A percentile compares a stretch with the other conserved stretches of the same genome.
Evolutionary conservation across 2,888 invertebrate genomes (phyloP).

Genomic region (Amblyjoppa proteus): DNA sequence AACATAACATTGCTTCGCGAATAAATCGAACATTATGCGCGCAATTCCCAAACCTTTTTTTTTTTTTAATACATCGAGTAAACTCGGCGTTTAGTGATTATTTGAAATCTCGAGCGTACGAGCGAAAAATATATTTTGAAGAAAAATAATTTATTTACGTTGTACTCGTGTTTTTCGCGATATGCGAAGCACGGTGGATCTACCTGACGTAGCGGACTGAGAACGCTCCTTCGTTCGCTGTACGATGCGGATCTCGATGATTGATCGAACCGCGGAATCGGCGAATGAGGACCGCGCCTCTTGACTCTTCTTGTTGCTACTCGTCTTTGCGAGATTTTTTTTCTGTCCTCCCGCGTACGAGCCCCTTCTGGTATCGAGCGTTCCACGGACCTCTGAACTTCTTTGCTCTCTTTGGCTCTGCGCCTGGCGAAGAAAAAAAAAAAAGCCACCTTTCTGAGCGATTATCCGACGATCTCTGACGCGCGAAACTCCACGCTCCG

Average conservation of each 20-base stretch:
- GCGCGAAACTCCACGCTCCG: slow-evolving; percentile 23
- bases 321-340: slow-evolving; percentile 14
- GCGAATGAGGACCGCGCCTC: slow-evolving; percentile 22
- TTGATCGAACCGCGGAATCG: slow-evolving; percentile 77
- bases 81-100: neutral
- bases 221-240: slow-evolving; percentile 1
- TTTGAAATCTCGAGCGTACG: neutral
- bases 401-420: slow-evolving; percentile 15
- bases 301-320: slow-evolving; percentile 32
- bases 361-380: slow-evolving; percentile 20
- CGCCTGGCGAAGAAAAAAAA: slow-evolving; percentile 1
- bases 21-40: slow-evolving; percentile 8
- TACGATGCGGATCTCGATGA: slow-evolving; percentile 84
- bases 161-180: neutral
- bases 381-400: slow-evolving; percentile 41
- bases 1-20: slow-evolving; percentile 9
- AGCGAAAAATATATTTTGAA: neutral
- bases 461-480: slow-evolving; percentile 58
- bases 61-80: neutral
- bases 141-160: slow-evolving; percentile 3
- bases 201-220: neutral
- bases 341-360: slow-evolving; percentile 13
- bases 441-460: slow-evolving; percentile 28
- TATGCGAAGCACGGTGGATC: neutral
- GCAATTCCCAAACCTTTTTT: slow-evolving; percentile 17